Evolutionary conservation across 1,140 invertebrate species (phyloP).

Genomic region (Cyrtorhinus lividipennis): DNA sequence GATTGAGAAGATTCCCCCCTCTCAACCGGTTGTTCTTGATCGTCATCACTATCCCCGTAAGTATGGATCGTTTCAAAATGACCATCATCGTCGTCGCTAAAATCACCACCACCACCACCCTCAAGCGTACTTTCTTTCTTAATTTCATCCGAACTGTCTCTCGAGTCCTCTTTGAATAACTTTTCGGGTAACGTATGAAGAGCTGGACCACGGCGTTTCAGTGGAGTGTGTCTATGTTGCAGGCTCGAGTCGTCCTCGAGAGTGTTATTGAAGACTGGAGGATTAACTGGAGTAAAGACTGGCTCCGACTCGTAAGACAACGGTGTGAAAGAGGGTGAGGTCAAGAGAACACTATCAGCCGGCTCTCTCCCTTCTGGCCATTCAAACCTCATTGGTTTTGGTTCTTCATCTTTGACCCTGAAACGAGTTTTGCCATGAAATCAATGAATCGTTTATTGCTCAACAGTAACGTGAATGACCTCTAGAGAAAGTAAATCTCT

Average conservation of each 20-base stretch:
- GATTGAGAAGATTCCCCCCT: neutral
- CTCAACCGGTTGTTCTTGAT: neutral
- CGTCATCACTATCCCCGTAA: constrained; percentile 17
- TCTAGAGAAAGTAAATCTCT: no score
- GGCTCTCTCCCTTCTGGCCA: constrained; percentile 14
- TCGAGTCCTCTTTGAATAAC: constrained; percentile 2
- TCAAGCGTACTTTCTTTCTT: neutral
- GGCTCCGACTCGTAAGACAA: constrained; percentile 17
- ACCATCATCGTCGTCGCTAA: constrained; percentile 18
- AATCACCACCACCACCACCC: neutral
- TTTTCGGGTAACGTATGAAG: neutral
- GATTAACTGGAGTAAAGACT: neutral
- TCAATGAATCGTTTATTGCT: neutral
- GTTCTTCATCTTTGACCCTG: constrained; percentile 17
- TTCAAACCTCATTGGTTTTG: constrained; percentile 19
- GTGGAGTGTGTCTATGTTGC: neutral
- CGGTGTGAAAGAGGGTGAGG: constrained; percentile 17
- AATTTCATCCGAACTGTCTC: neutral
- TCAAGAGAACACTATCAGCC: neutral
- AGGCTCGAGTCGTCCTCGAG: neutral
- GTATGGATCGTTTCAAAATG: constrained; percentile 18
- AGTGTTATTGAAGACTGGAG: neutral
- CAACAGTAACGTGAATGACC: no score
- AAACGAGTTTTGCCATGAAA: neutral
- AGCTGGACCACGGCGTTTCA: constrained; percentile 8